Conservation (phyloP, 2,113 vertebrate genomes). For the Chionodraco myersi region DNA sequence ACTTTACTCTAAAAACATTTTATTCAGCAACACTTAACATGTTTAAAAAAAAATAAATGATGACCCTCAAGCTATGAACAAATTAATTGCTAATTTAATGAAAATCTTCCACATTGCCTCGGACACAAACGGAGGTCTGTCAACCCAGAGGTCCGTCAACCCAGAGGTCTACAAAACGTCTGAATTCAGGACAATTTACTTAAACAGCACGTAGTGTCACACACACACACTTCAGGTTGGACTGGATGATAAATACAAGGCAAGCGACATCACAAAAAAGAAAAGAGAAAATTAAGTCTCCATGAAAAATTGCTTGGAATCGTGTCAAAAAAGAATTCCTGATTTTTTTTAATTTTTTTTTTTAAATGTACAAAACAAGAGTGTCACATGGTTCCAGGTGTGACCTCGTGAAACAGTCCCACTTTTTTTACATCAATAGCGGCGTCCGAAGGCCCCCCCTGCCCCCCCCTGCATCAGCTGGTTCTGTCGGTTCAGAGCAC, state of each 20-base stretch:
- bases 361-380: conserved; percentile 54
- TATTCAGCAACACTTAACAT: background rate
- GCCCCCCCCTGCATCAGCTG: conserved; percentile 80
- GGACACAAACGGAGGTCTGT: conserved; percentile 42
- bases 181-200: conserved; percentile 26
- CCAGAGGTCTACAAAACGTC: conserved; percentile 37
- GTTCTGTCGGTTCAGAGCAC: conserved; percentile 83
- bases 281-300: conserved; percentile 2
- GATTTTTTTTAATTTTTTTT: background rate
- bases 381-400: background rate
- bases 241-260: conserved; percentile 23
- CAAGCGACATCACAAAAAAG: conserved; percentile 10
- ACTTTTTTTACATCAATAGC: conserved; percentile 75
- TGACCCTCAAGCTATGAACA: conserved; percentile 11
- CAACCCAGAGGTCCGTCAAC: conserved; percentile 28
- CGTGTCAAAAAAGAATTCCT: conserved; percentile 7
- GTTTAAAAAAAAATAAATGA: conserved; percentile 36
- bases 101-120: background rate
- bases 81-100: conserved; percentile 4
- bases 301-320: conserved; percentile 28
- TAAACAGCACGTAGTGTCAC: conserved; percentile 10
- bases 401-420: conserved; percentile 33
- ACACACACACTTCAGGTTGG: background rate
- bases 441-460: conserved; percentile 86
- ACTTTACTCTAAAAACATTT: conserved; percentile 60